These are phyloP conservation scores for Leptogaster cylindrica DNA, from an alignment of 2,888 invertebrate species.

Conservation along the genomic window DNA sequence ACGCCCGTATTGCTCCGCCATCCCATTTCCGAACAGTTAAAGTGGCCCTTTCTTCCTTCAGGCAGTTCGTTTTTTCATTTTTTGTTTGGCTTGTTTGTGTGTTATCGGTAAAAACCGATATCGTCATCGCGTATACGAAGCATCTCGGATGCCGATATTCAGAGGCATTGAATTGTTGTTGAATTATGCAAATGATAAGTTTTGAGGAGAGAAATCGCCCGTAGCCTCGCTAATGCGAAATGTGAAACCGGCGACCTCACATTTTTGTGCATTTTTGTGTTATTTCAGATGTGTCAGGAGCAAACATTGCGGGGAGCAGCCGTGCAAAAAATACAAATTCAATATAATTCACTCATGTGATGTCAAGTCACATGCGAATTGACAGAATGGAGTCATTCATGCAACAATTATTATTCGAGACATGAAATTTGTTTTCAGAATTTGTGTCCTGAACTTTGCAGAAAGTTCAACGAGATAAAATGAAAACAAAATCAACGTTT, in stretches of 20 bases:
- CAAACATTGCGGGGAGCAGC: slow-evolving; percentile 1
- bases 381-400: slow-evolving; percentile 22
- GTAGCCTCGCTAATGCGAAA: slow-evolving; percentile 22
- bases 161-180: slow-evolving; percentile 24
- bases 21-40: background rate
- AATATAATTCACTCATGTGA: slow-evolving; percentile 23
- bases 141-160: background rate
- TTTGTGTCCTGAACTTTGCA: too few species aligned
- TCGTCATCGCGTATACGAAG: slow-evolving; percentile 11
- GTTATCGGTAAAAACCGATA: slow-evolving; percentile 6
- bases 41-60: background rate
- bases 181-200: slow-evolving; percentile 27
- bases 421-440: slow-evolving; percentile 3
- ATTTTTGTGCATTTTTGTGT: background rate
- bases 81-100: too few species aligned
- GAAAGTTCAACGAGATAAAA: too few species aligned
- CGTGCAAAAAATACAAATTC: slow-evolving; percentile 34
- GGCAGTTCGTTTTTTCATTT: too few species aligned
- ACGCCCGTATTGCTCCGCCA: background rate
- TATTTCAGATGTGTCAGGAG: slow-evolving; percentile 16
- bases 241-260: slow-evolving; percentile 12
- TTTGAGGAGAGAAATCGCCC: slow-evolving; percentile 17
- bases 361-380: background rate
- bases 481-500: too few species aligned
- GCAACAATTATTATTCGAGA: slow-evolving; percentile 27